These are phyloP conservation scores for Proteles cristata DNA, from an alignment of 2,113 vertebrate genomes.

Conservation along the genomic window DNA sequence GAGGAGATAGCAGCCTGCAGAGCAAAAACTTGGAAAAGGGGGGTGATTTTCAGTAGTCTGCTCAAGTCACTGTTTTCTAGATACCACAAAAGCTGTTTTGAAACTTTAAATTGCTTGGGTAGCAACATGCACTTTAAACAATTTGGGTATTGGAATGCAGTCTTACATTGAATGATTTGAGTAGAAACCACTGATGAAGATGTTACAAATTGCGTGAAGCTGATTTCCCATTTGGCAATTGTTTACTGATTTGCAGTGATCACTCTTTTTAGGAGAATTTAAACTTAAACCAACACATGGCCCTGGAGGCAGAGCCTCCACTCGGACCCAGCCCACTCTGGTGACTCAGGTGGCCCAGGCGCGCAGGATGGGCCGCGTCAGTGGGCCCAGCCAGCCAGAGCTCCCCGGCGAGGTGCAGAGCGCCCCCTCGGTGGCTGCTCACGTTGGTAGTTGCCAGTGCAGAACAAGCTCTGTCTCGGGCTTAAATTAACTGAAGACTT, in stretches of 20 bases:
- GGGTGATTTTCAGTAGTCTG: conserved; percentile 14
- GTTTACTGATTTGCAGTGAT: conserved; percentile 71
- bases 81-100: conserved; percentile 50
- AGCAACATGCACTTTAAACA: conserved; percentile 78
- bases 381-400: background rate
- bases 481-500: conserved; percentile 62
- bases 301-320: conserved; percentile 45
- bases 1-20: conserved; percentile 58
- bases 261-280: conserved; percentile 60
- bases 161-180: conserved; percentile 52
- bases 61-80: conserved; percentile 62
- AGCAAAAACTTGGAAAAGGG: conserved; percentile 24
- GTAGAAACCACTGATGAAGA: conserved; percentile 53
- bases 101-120: conserved; percentile 55
- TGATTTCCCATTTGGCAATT: conserved; percentile 57
- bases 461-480: conserved; percentile 54
- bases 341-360: background rate
- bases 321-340: background rate
- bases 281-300: conserved; percentile 58
- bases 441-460: background rate
- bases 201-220: conserved; percentile 70
- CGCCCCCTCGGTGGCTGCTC: conserved; percentile 44
- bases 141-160: conserved; percentile 64
- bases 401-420: background rate
- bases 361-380: background rate